Conservation (phyloP, 2,888 invertebrate species). For the Hecatera dysodea region DNA sequence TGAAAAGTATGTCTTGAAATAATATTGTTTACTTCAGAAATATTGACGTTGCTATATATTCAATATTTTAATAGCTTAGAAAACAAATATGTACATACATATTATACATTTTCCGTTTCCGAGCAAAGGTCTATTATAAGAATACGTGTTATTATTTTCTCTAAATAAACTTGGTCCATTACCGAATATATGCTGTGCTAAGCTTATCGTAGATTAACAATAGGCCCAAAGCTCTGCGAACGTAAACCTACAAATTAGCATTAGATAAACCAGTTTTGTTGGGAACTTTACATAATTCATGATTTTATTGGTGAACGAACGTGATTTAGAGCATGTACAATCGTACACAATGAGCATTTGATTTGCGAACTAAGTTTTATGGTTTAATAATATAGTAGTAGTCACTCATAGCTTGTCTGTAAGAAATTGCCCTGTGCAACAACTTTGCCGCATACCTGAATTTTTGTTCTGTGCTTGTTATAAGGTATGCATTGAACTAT, state of each 20-base stretch:
- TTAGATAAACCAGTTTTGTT: constrained; percentile 42
- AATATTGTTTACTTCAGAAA: neutral
- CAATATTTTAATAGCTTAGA: neutral
- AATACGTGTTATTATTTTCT: neutral
- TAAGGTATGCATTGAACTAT: no score
- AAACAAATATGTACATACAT: no score
- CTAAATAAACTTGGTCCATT: constrained; percentile 13
- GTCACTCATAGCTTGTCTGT: no score
- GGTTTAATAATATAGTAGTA: constrained; percentile 2
- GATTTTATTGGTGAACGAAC: constrained; percentile 33
- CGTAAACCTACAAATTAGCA: constrained; percentile 49
- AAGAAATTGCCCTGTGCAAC: no score
- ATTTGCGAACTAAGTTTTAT: neutral
- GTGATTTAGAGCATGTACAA: constrained; percentile 8
- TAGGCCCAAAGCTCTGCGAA: constrained; percentile 8
- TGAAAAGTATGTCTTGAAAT: neutral
- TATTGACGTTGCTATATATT: neutral
- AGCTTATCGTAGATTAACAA: constrained; percentile 30
- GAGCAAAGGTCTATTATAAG: neutral
- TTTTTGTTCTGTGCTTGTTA: no score
- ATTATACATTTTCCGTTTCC: no score
- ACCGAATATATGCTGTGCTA: constrained; percentile 8
- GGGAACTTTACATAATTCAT: constrained; percentile 48
- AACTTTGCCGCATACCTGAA: no score
- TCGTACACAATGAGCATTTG: neutral